phyloP scores from a whole-genome alignment of 2,797 vertebrate species.

The Acomys russatus region DNA sequence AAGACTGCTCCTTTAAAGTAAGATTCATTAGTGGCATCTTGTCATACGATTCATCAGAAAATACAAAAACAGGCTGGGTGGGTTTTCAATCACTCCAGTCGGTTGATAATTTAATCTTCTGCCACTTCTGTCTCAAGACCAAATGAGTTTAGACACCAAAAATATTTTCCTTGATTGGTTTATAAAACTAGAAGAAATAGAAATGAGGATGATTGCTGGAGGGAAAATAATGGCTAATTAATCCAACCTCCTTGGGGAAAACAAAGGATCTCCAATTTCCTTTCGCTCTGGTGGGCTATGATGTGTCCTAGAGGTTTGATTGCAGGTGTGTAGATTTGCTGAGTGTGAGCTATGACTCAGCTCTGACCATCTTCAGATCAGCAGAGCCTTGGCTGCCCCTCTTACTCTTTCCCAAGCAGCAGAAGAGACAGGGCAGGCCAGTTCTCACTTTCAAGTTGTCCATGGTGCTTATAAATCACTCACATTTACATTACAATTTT shows the following conservation, averaged over 20 bases:
- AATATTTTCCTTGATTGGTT: conserved; percentile 59
- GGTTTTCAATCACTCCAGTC: conserved; percentile 10
- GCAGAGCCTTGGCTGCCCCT: not conserved
- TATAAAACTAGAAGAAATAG: conserved; percentile 42
- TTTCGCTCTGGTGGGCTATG: conserved; percentile 10
- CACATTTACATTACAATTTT: conserved; percentile 33
- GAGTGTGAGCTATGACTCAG: not conserved
- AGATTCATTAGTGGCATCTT: not conserved
- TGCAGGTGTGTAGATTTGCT: not conserved
- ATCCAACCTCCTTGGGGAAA: not conserved
- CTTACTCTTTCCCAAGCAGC: not conserved
- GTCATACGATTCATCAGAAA: conserved; percentile 45
- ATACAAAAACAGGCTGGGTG: not conserved
- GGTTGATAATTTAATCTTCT: conserved; percentile 46
- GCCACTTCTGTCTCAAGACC: not conserved
- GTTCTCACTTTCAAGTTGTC: conserved; percentile 33
- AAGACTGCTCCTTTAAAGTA: conserved; percentile 19
- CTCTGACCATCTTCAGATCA: conserved; percentile 31
- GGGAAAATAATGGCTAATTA: conserved; percentile 23
- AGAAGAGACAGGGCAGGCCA: not conserved
- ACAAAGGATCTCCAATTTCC: not conserved
- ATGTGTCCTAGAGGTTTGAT: not conserved
- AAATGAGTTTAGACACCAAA: conserved; percentile 40
- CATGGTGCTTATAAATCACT: conserved; percentile 60
- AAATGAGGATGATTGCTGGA: not conserved